These are phyloP conservation scores for Vombatus ursinus DNA, from an alignment of 2,113 vertebrate genomes.

Conservation along the genomic window DNA sequence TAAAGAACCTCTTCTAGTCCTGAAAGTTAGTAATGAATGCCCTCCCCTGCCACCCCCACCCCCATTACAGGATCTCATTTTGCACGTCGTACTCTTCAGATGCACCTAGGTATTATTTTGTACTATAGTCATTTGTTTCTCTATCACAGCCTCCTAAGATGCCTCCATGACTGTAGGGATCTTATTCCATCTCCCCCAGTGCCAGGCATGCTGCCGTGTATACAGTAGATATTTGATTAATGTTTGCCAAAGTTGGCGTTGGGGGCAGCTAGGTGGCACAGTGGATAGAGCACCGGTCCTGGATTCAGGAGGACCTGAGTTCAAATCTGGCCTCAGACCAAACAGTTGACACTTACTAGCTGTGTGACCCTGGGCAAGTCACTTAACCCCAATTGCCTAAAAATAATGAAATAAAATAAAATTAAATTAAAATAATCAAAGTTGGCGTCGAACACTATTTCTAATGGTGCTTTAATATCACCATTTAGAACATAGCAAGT, in stretches of 20 bases:
- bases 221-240: not conserved
- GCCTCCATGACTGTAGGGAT: not conserved
- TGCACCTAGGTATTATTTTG: not conserved
- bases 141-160: not conserved
- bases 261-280: no score
- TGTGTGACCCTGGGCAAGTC: no score
- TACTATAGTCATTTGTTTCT: not conserved
- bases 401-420: no score
- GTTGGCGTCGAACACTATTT: not conserved
- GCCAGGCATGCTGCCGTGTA: not conserved
- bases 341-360: no score
- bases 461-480: not conserved
- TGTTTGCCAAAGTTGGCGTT: not conserved
- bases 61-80: not conserved
- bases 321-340: no score
- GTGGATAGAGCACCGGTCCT: no score
- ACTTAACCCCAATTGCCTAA: no score
- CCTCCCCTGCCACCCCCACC: not conserved
- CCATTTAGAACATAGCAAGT: not conserved
- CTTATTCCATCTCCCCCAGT: not conserved
- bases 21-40: not conserved
- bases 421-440: no score
- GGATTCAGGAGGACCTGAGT: no score
- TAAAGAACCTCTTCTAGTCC: not conserved
- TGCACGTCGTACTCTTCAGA: not conserved